Conservation (phyloP, 1,140 invertebrate species). For the Panulirus ornatus region DNA sequence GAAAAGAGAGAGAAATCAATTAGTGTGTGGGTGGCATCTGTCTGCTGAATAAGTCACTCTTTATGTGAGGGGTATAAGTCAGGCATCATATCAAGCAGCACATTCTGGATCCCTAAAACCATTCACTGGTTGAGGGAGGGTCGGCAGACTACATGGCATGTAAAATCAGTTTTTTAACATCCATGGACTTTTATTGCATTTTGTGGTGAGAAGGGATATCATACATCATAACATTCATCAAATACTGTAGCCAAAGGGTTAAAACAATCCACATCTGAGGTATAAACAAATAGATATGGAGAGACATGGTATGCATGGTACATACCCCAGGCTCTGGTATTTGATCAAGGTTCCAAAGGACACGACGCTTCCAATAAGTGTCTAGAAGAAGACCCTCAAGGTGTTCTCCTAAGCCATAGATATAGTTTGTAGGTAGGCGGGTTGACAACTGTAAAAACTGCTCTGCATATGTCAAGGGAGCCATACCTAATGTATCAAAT, state of each 20-base stretch:
- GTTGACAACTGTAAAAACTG: slow-evolving; percentile 73
- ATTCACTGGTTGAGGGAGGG: too few relatives aligned
- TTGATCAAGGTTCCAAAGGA: slow-evolving; percentile 70
- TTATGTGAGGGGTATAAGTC: too few relatives aligned
- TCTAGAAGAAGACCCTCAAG: slow-evolving; percentile 68
- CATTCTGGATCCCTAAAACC: too few relatives aligned
- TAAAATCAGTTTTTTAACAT: too few relatives aligned
- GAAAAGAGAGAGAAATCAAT: too few relatives aligned
- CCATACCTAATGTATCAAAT: slow-evolving; percentile 63
- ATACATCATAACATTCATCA: too few relatives aligned
- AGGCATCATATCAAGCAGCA: too few relatives aligned
- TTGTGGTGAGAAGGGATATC: too few relatives aligned
- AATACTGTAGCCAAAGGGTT: not conserved
- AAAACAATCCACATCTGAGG: not conserved
- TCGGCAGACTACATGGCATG: too few relatives aligned
- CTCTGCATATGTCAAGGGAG: slow-evolving; percentile 78
- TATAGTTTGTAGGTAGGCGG: slow-evolving; percentile 61
- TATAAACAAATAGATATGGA: not conserved
- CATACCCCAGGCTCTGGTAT: slow-evolving; percentile 61
- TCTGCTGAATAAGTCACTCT: too few relatives aligned
- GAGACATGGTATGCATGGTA: not conserved
- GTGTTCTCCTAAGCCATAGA: slow-evolving; percentile 74
- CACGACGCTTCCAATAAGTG: slow-evolving; percentile 69
- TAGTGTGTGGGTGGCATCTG: too few relatives aligned
- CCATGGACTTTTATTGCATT: too few relatives aligned